Conservation (phyloP, 2,797 vertebrate genomes). For the Dromococcyx pavoninus region DNA sequence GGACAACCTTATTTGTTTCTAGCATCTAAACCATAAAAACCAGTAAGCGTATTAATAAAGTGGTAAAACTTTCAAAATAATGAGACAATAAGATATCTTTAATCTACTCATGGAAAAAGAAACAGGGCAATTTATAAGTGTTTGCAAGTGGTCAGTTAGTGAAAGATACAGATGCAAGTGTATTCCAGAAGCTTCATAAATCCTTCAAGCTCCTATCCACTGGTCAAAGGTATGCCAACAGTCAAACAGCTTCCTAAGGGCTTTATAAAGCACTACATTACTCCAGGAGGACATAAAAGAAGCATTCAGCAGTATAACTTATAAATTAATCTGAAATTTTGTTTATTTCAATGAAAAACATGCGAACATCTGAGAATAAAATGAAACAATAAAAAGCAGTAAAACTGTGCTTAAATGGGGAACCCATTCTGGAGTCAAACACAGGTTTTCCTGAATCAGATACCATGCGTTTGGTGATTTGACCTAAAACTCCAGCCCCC, state of each 20-base stretch:
- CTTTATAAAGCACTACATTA: background rate
- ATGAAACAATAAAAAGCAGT: rapidly evolving
- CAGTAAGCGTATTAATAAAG: background rate
- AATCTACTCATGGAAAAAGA: background rate
- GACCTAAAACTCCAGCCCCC: no score
- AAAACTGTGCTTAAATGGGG: background rate
- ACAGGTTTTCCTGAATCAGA: background rate
- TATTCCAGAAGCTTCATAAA: background rate
- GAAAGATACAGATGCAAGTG: background rate
- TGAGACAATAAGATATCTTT: background rate
- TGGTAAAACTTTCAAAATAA: background rate
- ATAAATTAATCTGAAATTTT: background rate
- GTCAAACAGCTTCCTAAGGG: background rate
- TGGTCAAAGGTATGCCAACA: background rate
- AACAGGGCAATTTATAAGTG: background rate
- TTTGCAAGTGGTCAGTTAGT: background rate
- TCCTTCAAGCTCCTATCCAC: background rate
- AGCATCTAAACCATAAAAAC: background rate
- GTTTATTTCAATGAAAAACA: background rate
- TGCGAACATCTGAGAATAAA: background rate
- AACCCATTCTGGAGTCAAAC: background rate
- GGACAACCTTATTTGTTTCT: background rate
- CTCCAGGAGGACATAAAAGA: background rate
- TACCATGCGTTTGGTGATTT: background rate
- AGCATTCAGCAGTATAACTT: background rate